Evolutionary conservation across 1,140 invertebrate genomes (phyloP).

Genomic region (Drosophila hydei): DNA sequence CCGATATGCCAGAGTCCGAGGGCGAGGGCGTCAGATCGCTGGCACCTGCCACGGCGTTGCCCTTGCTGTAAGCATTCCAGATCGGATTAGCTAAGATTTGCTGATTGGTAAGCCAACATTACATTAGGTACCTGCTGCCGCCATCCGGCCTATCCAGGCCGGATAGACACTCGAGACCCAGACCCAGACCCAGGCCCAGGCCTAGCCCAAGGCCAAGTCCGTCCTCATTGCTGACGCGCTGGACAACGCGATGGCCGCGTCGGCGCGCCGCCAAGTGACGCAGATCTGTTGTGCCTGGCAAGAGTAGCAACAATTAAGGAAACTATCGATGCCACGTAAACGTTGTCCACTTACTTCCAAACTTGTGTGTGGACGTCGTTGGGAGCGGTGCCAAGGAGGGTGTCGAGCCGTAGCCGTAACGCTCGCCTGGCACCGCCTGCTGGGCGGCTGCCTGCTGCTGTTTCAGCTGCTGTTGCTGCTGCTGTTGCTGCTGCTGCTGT

Average conservation of each 20-base stretch:
- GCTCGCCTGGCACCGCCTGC: conserved; percentile 51
- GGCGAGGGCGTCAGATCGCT: conserved; percentile 89
- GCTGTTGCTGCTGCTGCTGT: conserved; percentile 32
- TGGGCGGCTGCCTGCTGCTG: conserved; percentile 26
- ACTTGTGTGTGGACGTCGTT: conserved; percentile 62
- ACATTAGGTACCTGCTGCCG: conserved; percentile 15
- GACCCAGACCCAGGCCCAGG: conserved; percentile 27
- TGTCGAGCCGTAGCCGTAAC: conserved; percentile 78
- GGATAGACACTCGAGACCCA: conserved; percentile 16
- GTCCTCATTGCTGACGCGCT: conserved; percentile 58
- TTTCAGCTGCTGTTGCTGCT: conserved; percentile 29
- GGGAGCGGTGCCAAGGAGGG: conserved; percentile 70
- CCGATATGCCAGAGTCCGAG: conserved; percentile 92
- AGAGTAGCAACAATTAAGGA: background rate
- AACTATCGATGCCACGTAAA: background rate
- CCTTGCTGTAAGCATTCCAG: conserved; percentile 34
- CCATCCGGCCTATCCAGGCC: conserved; percentile 56
- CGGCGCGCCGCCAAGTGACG: conserved; percentile 64
- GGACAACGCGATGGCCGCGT: conserved; percentile 56
- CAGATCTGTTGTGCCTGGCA: conserved; percentile 74
- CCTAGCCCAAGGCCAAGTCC: conserved; percentile 22
- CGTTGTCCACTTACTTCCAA: conserved; percentile 73
- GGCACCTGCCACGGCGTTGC: conserved; percentile 47
- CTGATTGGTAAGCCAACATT: background rate
- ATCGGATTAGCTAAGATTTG: background rate